Base-by-base conservation (phyloP, 2,888 invertebrate genomes). In the Aleiodes testaceus region DNA sequence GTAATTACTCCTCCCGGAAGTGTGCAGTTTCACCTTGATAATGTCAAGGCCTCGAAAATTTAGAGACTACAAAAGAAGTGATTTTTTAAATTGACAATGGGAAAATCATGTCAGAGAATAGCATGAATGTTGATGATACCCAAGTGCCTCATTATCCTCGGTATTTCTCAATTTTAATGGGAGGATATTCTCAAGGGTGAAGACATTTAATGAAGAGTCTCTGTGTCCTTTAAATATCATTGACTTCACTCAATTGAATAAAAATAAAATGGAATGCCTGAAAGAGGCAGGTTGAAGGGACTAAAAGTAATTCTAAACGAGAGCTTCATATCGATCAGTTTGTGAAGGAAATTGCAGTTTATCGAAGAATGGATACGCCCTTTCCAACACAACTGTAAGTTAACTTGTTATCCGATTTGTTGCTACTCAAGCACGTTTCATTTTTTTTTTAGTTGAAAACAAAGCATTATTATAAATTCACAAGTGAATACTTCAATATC, bases 371-470 rank as follows among this genome's bases (percentile, higher is more conserved):
- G 50, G 70, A 66, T 30, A 44, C 69, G 55, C 49, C 12, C 73
- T 66, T 61, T 52, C 20, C 66, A 36, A 61, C 67, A 45, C 18
- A 45, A 44, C 67, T 73, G 70, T 74, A 78, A 75, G 78, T 76
- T 80, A 79, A 81, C 78, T 77, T 75, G 77, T 83, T 82, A 82
- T 81, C 79, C 80, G 77, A 81, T 82, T 82, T 79, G 18, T 53
- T 30, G 50, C 36, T 53, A 67, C 42, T 55, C 11, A 44, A 66
- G 42, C 20, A 36, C 42, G 18, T 67, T 44, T 42, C 9, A 16
- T 11, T 49, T 30, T n/a, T n/a, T n/a, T n/a, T n/a, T n/a, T n/a
- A n/a, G n/a, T n/a, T n/a, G n/a, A 26, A 9, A 14, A 52, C 45
- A 67, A 22, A 47, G 26, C 26, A 26, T 26, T 26, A 26, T 26